Evolutionary conservation across 2,113 vertebrate species (phyloP), one percentile per base, ranked within the genome.

Genomic region (Columbina picui): DNA sequence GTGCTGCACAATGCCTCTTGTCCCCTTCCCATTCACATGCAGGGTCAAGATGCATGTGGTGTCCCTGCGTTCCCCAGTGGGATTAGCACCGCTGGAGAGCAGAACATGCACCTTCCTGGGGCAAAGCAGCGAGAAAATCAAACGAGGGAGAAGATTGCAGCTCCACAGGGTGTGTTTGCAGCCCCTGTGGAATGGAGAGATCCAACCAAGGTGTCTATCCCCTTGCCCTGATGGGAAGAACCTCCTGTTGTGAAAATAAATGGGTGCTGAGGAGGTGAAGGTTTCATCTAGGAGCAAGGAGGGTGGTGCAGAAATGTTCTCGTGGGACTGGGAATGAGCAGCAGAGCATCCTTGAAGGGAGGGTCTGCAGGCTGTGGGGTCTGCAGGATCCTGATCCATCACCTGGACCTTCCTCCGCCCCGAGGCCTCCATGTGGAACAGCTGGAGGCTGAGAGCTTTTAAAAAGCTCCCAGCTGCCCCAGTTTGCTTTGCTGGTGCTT

Each of bases 161-260:
- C 43, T 77, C 36, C 32, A 19, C 0, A 1, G 29, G 49, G 9
- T 9, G 10, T 47, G 39, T 84, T 75, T 53, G 23, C 38, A 85
- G 71, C n/a, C 36, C 55, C 15, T 2, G 5, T 17, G 22, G 56
- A 50, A 70, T 0, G 0, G 38, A 82, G 43, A 17, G 39, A 50
- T 53, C 29, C 0, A 0, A 13, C 36, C 2, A 2, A 93, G 47
- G 23, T 81, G 43, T 63, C 39, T 0, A 0, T 41, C n/a, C 57
- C 47, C 53, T 76, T 27, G n/a, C 17, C 9, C 23, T 41, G 29
- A 32, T 3, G 8, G 56, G 49, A 84, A 67, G 69, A 91, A 14
- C 41, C 18, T 2, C 1, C 17, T 47, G 71, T 6, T 55, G 29
- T 50, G 59, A 84, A 89, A 60, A 67, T 53, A 49, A 60, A 21